Evolutionary conservation across 2,797 vertebrate species (phyloP), one percentile per base, ranked within the genome.

Genomic region (Thunnus albacares): DNA sequence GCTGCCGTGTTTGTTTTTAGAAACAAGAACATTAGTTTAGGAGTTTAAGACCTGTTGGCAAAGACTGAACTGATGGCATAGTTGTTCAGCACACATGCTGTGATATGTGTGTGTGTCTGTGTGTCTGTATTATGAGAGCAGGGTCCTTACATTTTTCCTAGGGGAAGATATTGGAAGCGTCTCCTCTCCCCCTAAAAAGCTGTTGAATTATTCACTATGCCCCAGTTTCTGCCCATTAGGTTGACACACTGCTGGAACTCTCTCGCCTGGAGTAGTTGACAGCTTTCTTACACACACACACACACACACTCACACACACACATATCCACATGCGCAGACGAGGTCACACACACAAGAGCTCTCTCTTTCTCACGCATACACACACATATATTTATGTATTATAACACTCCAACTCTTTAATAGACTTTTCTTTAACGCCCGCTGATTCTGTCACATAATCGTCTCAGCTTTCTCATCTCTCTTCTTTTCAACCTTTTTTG

Each of bases 211-310:
- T 95, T 96, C 93, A 96, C 91, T 57, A 83, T 91, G 95, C 92
- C 94, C 93, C 92, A 94, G 93, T 95, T 95, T 94, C 90, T 94
- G 90, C 93, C 95, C 94, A 95, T 96, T 95, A 95, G 91, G 89
- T 93, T 95, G 95, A 95, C 94, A 95, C 93, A 94, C 91, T 94
- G 89, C 91, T 92, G 87, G 89, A 95, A 93, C 88, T 92, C 92
- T 92, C 90, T 91, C 75, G 90, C 90, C 92, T 89, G 79, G 89
- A 94, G 89, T 90, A 89, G 89, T 88, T 96, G 95, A 95, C 95
- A 95, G 94, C 87, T 92, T 91, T 87, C 84, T 91, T 86, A 83
- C 82, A 82, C 86, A 82, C 73, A 85, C 60, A 77, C 62, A 75
- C 53, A 64, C n/a, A 38, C 66, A 68, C 66, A 53, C 65, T 24